phyloP scores from a whole-genome alignment of 2,113 vertebrate species.

The Camelus bactrianus region DNA sequence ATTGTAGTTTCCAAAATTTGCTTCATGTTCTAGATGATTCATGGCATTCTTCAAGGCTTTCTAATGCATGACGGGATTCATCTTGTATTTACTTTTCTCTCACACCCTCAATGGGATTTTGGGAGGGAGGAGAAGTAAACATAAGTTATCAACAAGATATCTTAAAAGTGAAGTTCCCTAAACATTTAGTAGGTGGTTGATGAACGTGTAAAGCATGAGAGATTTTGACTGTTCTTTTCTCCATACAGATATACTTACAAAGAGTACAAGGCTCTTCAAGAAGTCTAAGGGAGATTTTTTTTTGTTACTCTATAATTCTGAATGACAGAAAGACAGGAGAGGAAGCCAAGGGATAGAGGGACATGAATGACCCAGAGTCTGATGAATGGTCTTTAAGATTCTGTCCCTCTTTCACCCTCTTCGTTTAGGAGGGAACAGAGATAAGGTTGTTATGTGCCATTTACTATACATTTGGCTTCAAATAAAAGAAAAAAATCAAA shows the following conservation, averaged over 20 bases:
- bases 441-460: not conserved
- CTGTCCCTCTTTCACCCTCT: not conserved
- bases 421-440: not conserved
- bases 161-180: not conserved
- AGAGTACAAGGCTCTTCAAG: not conserved
- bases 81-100: not conserved
- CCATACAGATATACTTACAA: not conserved
- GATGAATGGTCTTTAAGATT: not conserved
- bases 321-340: not conserved
- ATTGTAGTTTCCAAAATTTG: constrained; percentile 21
- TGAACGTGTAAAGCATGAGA: not conserved
- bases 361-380: not conserved
- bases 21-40: not conserved
- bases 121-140: not conserved
- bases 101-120: not conserved
- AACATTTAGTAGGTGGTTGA: not conserved
- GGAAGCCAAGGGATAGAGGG: not conserved
- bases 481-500: not conserved
- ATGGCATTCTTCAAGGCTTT: not conserved
- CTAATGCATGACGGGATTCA: not conserved
- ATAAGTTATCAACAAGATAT: not conserved
- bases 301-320: not conserved
- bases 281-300: not conserved
- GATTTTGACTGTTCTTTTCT: not conserved
- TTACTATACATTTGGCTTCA: not conserved